Conservation (phyloP, 1,140 invertebrate genomes). For the Heterodera schachtii region DNA sequence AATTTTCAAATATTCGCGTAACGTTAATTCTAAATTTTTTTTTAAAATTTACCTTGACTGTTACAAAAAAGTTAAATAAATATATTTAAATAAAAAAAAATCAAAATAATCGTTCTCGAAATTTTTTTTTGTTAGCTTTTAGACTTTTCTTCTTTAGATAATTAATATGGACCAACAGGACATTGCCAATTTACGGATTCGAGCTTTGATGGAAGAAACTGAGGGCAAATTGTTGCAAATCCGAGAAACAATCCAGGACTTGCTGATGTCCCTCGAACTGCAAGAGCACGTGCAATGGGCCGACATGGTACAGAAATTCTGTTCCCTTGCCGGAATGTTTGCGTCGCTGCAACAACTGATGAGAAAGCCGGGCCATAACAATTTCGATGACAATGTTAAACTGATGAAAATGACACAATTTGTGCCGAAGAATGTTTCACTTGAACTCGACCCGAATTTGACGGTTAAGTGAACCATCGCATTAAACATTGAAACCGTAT, state of each 20-base stretch:
- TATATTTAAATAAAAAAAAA: too few species aligned
- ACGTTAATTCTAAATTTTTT: too few species aligned
- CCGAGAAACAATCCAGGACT: constrained; percentile 31
- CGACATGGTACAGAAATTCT: constrained; percentile 37
- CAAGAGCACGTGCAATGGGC: constrained; percentile 33
- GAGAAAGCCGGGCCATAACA: constrained; percentile 22
- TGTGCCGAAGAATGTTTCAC: constrained; percentile 36
- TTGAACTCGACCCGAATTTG: constrained; percentile 28
- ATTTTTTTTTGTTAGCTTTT: too few species aligned
- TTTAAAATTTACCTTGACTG: too few species aligned
- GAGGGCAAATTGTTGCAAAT: constrained; percentile 28
- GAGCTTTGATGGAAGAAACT: constrained; percentile 21
- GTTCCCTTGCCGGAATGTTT: constrained; percentile 32
- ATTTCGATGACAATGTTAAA: constrained; percentile 34
- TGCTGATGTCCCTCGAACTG: constrained; percentile 35
- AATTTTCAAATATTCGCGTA: too few species aligned
- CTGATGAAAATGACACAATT: constrained; percentile 36
- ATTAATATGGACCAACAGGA: constrained; percentile 19
- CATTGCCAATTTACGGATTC: constrained; percentile 12
- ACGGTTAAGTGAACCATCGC: constrained; percentile 22
- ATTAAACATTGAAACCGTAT: not conserved
- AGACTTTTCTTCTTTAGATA: too few species aligned
- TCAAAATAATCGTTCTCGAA: too few species aligned
- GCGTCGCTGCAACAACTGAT: constrained; percentile 26
- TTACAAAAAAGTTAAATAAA: too few species aligned